Percentiles rank a stretch among this genome's conserved stretches.
phyloP scores from a whole-genome alignment of 2,113 vertebrate species.

The Cygnus buccinator region DNA sequence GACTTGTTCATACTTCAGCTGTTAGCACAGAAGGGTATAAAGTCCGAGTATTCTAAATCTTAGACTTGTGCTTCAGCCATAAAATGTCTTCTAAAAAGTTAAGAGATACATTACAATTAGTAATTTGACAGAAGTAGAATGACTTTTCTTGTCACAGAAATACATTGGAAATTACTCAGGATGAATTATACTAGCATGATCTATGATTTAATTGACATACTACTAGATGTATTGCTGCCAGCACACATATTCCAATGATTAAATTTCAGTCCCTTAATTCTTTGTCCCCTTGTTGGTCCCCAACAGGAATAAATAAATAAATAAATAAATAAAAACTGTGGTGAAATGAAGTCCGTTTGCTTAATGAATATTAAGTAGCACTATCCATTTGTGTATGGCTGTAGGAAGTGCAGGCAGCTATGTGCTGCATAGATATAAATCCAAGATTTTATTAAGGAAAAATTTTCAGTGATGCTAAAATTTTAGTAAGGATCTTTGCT shows the following conservation, averaged over 20 bases:
- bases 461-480: neutral
- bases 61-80: neutral
- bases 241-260: neutral
- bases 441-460: neutral
- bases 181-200: neutral
- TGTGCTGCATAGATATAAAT: neutral
- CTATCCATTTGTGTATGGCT: neutral
- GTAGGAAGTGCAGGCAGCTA: neutral
- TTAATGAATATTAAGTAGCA: neutral
- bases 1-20: neutral
- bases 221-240: neutral
- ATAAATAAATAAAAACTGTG: neutral
- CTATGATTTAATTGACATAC: neutral
- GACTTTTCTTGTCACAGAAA: neutral
- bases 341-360: neutral
- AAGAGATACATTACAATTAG: neutral
- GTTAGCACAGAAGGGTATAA: neutral
- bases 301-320: neutral
- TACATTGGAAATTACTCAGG: neutral
- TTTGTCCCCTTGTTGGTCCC: neutral
- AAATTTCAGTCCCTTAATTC: neutral
- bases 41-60: neutral
- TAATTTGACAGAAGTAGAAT: neutral
- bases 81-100: neutral
- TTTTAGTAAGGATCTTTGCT: neutral